These are phyloP conservation scores for Trachops cirrhosus DNA, from an alignment of 2,797 vertebrate species.

Conservation along the genomic window DNA sequence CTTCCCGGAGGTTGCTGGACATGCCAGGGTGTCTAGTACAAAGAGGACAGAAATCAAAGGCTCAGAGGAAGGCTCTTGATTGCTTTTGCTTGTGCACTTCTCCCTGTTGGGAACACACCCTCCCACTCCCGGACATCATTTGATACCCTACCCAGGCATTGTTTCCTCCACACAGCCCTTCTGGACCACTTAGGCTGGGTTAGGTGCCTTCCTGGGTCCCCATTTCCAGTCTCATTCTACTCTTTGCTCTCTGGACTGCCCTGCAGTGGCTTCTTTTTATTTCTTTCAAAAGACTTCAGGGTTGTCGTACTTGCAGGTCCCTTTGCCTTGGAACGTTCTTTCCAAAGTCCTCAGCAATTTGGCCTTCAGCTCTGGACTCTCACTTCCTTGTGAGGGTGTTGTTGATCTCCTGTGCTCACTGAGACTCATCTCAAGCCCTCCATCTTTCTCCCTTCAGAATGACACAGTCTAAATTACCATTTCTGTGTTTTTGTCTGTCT, in stretches of 20 bases:
- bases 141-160: neutral
- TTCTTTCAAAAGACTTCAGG: neutral
- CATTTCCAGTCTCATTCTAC: neutral
- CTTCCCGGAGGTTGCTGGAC: neutral
- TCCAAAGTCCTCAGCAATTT: neutral
- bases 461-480: neutral
- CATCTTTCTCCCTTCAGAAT: neutral
- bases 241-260: neutral
- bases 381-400: neutral
- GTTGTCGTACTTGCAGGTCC: neutral
- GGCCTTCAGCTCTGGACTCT: neutral
- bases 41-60: neutral
- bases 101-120: neutral
- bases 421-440: neutral
- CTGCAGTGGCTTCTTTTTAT: neutral
- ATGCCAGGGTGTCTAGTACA: neutral
- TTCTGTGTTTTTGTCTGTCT: neutral
- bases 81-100: neutral
- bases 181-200: neutral
- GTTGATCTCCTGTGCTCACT: fast-evolving
- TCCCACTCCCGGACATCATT: neutral
- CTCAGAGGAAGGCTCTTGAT: neutral
- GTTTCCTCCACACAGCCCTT: neutral
- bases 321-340: neutral
- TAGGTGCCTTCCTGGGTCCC: neutral